Evolutionary conservation across 2,888 invertebrate genomes (phyloP), one percentile per base, ranked within the genome.

Genomic region (Danaus chrysippus): DNA sequence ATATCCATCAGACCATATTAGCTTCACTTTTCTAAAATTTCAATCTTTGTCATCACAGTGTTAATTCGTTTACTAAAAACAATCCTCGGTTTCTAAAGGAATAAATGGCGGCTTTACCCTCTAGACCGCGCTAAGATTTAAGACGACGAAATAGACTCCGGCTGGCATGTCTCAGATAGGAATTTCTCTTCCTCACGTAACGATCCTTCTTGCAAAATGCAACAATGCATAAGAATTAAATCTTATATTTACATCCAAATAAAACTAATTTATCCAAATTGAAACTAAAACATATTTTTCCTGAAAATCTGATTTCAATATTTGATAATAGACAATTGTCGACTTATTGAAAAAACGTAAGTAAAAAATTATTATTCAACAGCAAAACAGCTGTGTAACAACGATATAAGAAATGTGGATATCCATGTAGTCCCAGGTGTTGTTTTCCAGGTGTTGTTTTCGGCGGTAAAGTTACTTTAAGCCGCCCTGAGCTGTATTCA

Each of bases 161-260:
- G 87, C 88, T 87, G 85, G 87, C 86, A 76, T 83, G 76, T 82
- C 86, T 83, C 86, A 76, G 72, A 83, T 79, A 83, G 78, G 84
- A 81, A 81, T 82, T 84, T 78, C 75, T 76, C 76, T 78, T 76
- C 79, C 81, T 78, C 83, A 82, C 84, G 83, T 83, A 81, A 81
- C 79, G 80, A 81, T 82, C 78, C 81, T 81, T 81, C 87, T 84
- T 83, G 87, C 86, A 84, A 82, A 86, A 86, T 84, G 84, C 88
- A 88, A 83, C 87, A 86, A 84, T 83, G 87, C 88, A 89, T 88
- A 83, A 82, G 81, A 86, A 86, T 87, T 86, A 85, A 85, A 87
- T 86, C 83, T 84, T 77, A 83, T 80, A 78, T 84, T 82, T 81
- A 72, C 70, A 71, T 70, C 68, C 65, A 58, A 66, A 59, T 62